Conservation (phyloP, 2,888 invertebrate genomes). For the Eupithecia dodoneata region DNA sequence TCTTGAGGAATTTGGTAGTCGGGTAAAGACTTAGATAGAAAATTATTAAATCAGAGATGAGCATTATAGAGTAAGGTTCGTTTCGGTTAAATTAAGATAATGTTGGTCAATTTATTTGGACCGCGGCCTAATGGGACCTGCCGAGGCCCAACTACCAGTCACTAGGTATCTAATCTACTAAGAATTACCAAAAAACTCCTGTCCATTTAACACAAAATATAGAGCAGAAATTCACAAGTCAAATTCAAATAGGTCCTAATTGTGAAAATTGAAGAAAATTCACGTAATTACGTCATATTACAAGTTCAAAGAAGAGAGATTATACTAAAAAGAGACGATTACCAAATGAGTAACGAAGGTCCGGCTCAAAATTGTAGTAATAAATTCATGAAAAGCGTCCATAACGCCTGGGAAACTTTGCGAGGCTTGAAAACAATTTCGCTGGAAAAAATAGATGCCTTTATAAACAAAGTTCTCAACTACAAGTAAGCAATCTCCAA, state of each 20-base stretch:
- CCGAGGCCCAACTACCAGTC: conserved; percentile 35
- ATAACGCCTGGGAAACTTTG: conserved; percentile 33
- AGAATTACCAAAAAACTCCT: conserved; percentile 40
- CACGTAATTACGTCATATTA: conserved; percentile 36
- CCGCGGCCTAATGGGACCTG: conserved; percentile 43
- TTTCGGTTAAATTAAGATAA: conserved; percentile 56
- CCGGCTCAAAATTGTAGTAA: conserved; percentile 32
- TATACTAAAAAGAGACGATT: conserved; percentile 37
- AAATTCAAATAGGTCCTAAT: conserved; percentile 25
- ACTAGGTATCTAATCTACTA: conserved; percentile 27
- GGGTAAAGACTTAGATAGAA: conserved; percentile 36
- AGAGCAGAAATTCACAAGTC: conserved; percentile 6
- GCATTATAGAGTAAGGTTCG: conserved; percentile 43
- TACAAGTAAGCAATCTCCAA: conserved; percentile 48
- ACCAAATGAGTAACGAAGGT: conserved; percentile 36
- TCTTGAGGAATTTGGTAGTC: not conserved
- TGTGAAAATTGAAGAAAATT: conserved; percentile 32
- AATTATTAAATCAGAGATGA: conserved; percentile 32
- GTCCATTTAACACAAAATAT: not conserved
- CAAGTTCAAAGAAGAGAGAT: conserved; percentile 35
- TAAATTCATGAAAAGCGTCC: conserved; percentile 36
- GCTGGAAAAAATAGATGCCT: conserved; percentile 46
- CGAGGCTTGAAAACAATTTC: conserved; percentile 43
- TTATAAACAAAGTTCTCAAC: conserved; percentile 49
- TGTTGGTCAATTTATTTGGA: conserved; percentile 53